Evolutionary conservation across 2,888 invertebrate species (phyloP).

Genomic region (Drymonia ruficornis): DNA sequence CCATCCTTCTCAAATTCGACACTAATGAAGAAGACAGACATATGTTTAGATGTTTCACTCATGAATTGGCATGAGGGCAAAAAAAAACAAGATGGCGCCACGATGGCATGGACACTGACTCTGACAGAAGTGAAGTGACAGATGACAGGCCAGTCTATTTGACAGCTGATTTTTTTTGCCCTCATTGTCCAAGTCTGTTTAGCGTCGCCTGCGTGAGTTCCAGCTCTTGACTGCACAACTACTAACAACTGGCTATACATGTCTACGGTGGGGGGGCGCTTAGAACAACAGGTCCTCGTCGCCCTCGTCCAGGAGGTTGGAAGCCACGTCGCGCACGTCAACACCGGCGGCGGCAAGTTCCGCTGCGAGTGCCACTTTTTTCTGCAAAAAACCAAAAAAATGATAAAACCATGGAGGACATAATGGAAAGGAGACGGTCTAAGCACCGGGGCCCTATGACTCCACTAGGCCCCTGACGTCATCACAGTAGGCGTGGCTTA

Average conservation of each 20-base stretch:
- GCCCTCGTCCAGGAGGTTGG: constrained; percentile 93
- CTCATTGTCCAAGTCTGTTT: background rate
- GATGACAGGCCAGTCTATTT: too few relatives aligned
- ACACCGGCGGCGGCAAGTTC: constrained; percentile 48
- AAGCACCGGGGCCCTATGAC: too few relatives aligned
- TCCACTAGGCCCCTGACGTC: too few relatives aligned
- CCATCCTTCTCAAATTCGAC: too few relatives aligned
- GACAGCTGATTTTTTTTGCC: too few relatives aligned
- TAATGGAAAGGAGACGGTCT: too few relatives aligned
- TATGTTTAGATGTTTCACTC: background rate
- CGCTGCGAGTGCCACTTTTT: constrained; percentile 52
- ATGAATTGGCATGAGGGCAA: too few relatives aligned
- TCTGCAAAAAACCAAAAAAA: constrained; percentile 52
- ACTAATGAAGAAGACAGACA: background rate
- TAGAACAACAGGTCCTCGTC: constrained; percentile 97
- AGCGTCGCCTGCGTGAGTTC: constrained; percentile 2
- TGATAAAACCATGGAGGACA: background rate
- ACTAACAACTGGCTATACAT: constrained; percentile 53
- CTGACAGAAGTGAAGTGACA: too few relatives aligned
- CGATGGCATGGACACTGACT: too few relatives aligned
- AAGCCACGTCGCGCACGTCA: constrained; percentile 69
- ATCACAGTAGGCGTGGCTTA: too few relatives aligned
- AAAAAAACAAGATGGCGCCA: too few relatives aligned
- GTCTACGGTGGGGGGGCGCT: constrained; percentile 43
- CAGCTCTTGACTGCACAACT: constrained; percentile 55